Evolutionary conservation across 2,888 invertebrate species (phyloP), one percentile per base, ranked within the genome.

Genomic region (Pegoplata infirma): DNA sequence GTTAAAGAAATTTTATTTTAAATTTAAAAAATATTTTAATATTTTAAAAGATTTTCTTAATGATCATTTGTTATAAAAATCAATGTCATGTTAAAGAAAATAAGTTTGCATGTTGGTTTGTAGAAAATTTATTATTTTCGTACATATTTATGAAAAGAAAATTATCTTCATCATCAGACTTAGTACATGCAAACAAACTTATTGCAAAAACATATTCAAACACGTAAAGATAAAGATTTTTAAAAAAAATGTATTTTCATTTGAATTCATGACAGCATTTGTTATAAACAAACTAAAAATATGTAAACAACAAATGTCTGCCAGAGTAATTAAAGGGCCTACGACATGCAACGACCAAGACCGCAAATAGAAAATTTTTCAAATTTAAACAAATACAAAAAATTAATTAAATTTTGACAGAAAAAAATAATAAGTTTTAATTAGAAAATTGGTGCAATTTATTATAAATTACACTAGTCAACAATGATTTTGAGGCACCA

Each of bases 51-150:
- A 53, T 51, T 23, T 25, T 66, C 7, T 25, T 16, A 19, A 36
- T 56, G 21, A 32, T 67, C 28, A 55, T 56, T 46, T 58, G 51
- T 19, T 7, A n/a, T 47, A 46, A 72, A 80, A 82, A 81, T 80
- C 78, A 82, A 81, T 82, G 78, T 80, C 78, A 82, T 78, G 80
- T 78, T 73, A 44, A 73, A 69, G 36, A 40, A n/a, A 40, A 40
- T 46, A 59, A 28, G 68, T 51, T 79, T 64, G 76, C 75, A 74
- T 78, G 74, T 75, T 64, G 56, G 67, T 28, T 68, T 67, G 17
- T 47, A 75, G 74, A 74, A 81, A 40, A 47, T 56, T 59, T 67
- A 81, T 73, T 47, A 73, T 19, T 76, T 32, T 69, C 73, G 46
- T 53, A 4, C 23, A 58, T 44, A 55, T 63, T 63, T 36, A 51